Percentiles rank a stretch among this genome's conserved stretches.
Evolutionary conservation across 1,140 invertebrate species (phyloP).

Genomic region (Drosophila pseudoananassae): DNA sequence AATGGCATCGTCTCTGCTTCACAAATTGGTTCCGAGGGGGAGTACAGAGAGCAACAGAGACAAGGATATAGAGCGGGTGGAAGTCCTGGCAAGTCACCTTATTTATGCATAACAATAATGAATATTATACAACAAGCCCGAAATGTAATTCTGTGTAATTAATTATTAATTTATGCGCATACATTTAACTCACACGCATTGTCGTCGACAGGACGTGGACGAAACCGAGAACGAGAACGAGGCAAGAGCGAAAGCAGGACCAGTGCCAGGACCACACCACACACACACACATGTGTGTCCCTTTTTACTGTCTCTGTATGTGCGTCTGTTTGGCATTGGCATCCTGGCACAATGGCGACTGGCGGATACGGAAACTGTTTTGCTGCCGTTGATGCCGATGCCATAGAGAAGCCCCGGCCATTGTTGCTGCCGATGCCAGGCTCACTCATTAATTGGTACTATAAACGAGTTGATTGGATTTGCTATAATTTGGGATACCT

Average conservation of each 20-base stretch:
- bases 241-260: slow-evolving; percentile 12
- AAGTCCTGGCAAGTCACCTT: slow-evolving; percentile 67
- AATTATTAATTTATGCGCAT: slow-evolving; percentile 84
- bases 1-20: slow-evolving; percentile 46
- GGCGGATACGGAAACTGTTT: slow-evolving; percentile 81
- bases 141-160: slow-evolving; percentile 84
- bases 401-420: slow-evolving; percentile 53
- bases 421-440: slow-evolving; percentile 54
- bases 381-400: slow-evolving; percentile 77
- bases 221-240: slow-evolving; percentile 4
- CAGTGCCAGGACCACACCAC: slow-evolving; percentile 34
- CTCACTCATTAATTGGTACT: slow-evolving; percentile 29
- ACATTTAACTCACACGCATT: slow-evolving; percentile 84
- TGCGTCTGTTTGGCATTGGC: slow-evolving; percentile 69
- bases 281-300: slow-evolving; percentile 16
- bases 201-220: slow-evolving; percentile 67
- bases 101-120: slow-evolving; percentile 84
- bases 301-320: neutral
- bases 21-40: slow-evolving; percentile 53
- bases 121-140: slow-evolving; percentile 84
- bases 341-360: slow-evolving; percentile 71
- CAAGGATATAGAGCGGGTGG: neutral
- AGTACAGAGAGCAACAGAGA: neutral
- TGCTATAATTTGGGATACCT: neutral
- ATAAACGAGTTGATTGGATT: slow-evolving; percentile 28